phyloP scores from a whole-genome alignment of 1,140 invertebrate genomes.

The Habropoda laboriosa region DNA sequence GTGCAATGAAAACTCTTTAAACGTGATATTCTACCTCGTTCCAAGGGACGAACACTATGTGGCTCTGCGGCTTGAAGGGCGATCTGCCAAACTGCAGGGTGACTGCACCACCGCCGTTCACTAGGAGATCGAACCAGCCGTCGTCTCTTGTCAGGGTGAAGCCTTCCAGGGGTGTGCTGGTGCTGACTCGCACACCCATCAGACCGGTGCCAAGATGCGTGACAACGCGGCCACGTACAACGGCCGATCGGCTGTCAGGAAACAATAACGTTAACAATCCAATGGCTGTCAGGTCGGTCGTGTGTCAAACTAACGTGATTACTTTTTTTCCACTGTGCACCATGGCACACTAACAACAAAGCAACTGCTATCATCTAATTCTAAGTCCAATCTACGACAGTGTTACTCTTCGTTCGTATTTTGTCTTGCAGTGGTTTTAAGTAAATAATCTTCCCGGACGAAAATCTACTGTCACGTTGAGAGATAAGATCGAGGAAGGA shows the following conservation, averaged over 20 bases:
- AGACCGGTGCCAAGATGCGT: constrained; percentile 95
- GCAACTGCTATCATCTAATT: constrained; percentile 61
- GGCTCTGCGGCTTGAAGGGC: constrained; percentile 94
- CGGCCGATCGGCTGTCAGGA: constrained; percentile 93
- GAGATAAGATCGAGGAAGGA: too few species aligned
- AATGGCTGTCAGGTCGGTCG: neutral
- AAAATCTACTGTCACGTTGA: constrained; percentile 38
- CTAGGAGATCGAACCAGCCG: constrained; percentile 97
- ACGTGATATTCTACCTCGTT: constrained; percentile 89
- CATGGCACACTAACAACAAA: constrained; percentile 61
- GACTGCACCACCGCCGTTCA: constrained; percentile 98
- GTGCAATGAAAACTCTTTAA: too few species aligned
- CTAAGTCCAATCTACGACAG: constrained; percentile 72
- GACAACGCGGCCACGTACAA: constrained; percentile 96
- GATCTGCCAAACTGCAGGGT: constrained; percentile 96
- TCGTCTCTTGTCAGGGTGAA: constrained; percentile 96
- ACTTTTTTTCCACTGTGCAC: constrained; percentile 50
- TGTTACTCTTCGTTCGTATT: constrained; percentile 61
- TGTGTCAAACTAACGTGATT: constrained; percentile 44
- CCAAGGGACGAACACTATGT: constrained; percentile 97
- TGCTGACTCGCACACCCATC: constrained; percentile 96
- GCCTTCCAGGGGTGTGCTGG: constrained; percentile 93
- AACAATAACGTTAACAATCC: constrained; percentile 53
- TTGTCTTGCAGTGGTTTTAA: constrained; percentile 16
- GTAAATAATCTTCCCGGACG: constrained; percentile 3